Conservation (phyloP, 2,888 invertebrate species). For the Theodoxus fluviatilis region DNA sequence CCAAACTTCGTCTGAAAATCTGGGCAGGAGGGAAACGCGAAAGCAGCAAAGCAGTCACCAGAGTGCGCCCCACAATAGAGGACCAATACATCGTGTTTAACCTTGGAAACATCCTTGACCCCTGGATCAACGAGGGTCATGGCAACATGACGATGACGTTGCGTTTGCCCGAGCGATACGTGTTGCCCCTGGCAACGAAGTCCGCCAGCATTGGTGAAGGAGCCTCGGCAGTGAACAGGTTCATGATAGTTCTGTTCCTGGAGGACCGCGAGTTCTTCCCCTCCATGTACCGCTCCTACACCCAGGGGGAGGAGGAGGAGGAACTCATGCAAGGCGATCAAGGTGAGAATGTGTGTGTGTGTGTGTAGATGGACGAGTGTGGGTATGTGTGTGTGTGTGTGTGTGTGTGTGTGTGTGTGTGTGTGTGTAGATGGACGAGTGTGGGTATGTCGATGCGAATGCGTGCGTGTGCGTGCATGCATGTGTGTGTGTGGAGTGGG, state of each 20-base stretch:
- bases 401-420: too few species aligned
- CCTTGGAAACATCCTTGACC: slow-evolving; percentile 35
- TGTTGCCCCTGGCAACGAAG: neutral
- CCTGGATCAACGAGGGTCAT: slow-evolving; percentile 41
- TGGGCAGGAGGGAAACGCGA: slow-evolving; percentile 29
- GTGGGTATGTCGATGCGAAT: too few species aligned
- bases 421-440: too few species aligned
- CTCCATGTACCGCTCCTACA: slow-evolving; percentile 40
- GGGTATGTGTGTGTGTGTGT: too few species aligned
- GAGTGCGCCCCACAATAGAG: slow-evolving; percentile 29
- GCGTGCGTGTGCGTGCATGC: too few species aligned
- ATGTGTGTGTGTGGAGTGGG: too few species aligned
- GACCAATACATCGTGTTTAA: slow-evolving; percentile 37
- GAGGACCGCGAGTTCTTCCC: slow-evolving; percentile 44
- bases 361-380: too few species aligned
- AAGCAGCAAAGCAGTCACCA: slow-evolving; percentile 30
- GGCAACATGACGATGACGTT: slow-evolving; percentile 41
- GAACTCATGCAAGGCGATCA: too few species aligned
- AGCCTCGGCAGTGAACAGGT: too few species aligned
- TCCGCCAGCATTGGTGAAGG: too few species aligned
- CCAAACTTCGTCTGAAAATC: slow-evolving; percentile 33
- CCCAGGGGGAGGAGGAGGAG: too few species aligned
- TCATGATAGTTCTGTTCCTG: slow-evolving; percentile 6
- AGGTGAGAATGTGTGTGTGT: too few species aligned
- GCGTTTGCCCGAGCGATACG: slow-evolving; percentile 27